phyloP scores from a whole-genome alignment of 2,888 invertebrate genomes.

The Ectropis crepuscularia region DNA sequence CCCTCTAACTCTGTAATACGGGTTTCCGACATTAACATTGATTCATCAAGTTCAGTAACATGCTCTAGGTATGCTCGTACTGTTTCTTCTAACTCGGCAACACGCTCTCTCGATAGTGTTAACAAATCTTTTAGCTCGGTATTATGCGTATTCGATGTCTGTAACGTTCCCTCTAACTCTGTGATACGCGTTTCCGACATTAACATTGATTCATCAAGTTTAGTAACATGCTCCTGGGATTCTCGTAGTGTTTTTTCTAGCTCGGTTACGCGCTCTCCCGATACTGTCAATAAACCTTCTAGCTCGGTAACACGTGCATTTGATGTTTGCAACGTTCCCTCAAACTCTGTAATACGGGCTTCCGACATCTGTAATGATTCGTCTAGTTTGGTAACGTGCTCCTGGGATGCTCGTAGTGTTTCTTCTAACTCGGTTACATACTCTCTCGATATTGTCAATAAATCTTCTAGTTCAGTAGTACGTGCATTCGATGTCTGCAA shows the following conservation, averaged over 20 bases:
- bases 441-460: neutral
- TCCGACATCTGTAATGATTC: neutral
- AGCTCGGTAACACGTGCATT: neutral
- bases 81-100: neutral
- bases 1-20: neutral
- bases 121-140: too few relatives aligned
- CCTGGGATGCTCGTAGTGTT: neutral
- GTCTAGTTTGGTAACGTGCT: neutral
- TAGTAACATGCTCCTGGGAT: neutral
- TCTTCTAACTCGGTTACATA: neutral
- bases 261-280: neutral
- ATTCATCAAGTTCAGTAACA: neutral
- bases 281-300: neutral
- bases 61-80: neutral
- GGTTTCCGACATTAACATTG: neutral
- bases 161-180: neutral
- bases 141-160: neutral
- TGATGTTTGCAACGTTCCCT: neutral
- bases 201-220: neutral
- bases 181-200: neutral
- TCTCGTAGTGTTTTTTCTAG: neutral
- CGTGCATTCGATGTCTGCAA: neutral
- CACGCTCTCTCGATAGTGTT: neutral
- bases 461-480: neutral
- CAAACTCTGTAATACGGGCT: neutral